Evolutionary conservation across 1,140 invertebrate genomes (phyloP).

Genomic region (Sitobion miscanthi): DNA sequence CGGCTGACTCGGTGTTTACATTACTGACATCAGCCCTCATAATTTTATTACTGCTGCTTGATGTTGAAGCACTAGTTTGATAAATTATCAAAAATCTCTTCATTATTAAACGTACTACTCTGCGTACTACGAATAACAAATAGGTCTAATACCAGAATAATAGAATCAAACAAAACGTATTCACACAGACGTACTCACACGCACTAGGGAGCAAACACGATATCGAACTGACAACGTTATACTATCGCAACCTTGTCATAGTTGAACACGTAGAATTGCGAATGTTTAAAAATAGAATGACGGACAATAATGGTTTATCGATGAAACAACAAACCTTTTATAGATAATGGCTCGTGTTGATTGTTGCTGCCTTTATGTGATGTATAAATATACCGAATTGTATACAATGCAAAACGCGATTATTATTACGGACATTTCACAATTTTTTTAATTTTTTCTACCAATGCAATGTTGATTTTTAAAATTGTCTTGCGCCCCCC

Average conservation of each 20-base stretch:
- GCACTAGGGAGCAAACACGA: background rate
- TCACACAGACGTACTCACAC: background rate
- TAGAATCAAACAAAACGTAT: background rate
- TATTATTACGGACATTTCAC: no score
- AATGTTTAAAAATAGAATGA: background rate
- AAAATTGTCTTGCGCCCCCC: no score
- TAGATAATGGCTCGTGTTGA: no score
- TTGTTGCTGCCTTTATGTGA: no score
- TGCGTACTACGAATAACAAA: background rate
- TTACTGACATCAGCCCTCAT: no score
- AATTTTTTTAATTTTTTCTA: no score
- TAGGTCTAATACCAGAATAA: background rate
- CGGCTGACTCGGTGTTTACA: background rate
- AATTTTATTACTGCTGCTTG: background rate
- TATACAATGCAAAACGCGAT: no score
- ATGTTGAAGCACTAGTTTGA: background rate
- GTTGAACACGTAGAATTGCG: background rate
- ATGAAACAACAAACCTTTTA: background rate
- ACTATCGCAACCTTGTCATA: no score
- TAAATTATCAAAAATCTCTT: background rate
- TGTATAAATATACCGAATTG: no score
- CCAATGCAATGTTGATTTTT: no score
- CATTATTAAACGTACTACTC: constrained; percentile 1
- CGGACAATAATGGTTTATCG: background rate
- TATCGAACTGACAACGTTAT: background rate